Percentiles rank a stretch among this genome's conserved stretches.
Conservation (phyloP, 1,140 invertebrate species). For the Semibalanus balanoides region DNA sequence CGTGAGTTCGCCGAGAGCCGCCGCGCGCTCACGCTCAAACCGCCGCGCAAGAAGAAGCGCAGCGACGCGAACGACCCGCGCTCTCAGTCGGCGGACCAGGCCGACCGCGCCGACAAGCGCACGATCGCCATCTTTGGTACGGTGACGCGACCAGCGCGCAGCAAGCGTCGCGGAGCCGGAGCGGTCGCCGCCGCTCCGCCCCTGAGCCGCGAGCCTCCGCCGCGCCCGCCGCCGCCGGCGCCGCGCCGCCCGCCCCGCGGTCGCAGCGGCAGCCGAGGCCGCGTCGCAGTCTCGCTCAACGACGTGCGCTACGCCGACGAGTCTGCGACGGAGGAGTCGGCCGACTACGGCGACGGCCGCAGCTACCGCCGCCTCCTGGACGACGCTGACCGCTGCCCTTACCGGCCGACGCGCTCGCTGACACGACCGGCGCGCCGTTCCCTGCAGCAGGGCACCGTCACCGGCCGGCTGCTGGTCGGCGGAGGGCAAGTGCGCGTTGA, state of each 20-base stretch:
- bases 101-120: neutral
- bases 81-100: neutral
- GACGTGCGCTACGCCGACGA: slow-evolving; percentile 1
- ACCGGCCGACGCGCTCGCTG: neutral
- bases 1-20: neutral
- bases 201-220: neutral
- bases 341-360: neutral
- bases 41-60: neutral
- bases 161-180: neutral
- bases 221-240: too few species aligned
- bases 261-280: neutral
- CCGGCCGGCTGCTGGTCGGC: neutral
- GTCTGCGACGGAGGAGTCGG: neutral
- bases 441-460: neutral
- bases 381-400: neutral
- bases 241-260: too few species aligned
- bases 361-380: neutral
- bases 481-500: neutral
- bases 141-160: too few species aligned
- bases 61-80: neutral
- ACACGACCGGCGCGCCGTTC: neutral
- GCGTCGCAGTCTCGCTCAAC: neutral
- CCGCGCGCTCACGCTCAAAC: neutral
- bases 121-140: neutral
- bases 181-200: too few species aligned